Base-by-base conservation (phyloP, 2,113 vertebrate genomes). In the Grammomys surdaster region DNA sequence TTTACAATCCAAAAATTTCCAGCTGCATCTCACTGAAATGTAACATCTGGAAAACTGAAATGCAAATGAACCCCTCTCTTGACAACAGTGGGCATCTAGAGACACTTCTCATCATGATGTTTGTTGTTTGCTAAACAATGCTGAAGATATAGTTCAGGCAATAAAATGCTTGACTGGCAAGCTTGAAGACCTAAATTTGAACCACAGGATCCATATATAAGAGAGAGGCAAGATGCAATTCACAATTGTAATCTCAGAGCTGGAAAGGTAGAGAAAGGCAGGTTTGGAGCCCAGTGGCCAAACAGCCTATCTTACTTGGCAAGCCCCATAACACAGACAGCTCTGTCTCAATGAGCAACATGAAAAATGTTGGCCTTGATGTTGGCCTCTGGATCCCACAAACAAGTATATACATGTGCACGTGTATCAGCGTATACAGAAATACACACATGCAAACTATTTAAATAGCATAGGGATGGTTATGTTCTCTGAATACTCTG, bases 1-100 rank as follows among this genome's bases (percentile, higher is more conserved):
- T 54, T 67, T 3, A 31, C 33, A 81, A 28, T 7, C 6, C 40
- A 96, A 95, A 40, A 51, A 54, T 43, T 51, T 88, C 77, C 19
- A 86, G 77, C 22, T 89, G 33, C 36, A 67, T 12, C 77, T 84
- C 24, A 10, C 40, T 88, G 36, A 96, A 96, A 96, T 46, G 51
- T 9, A 20, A n/a, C 12, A 85, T 56, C 9, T 51, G 51, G 11
- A 51, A 9, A 51, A 51, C 51, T 51, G 51, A 11, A 51, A 51
- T 51, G 51, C 70, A 80, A 20, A 84, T 26, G 56, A 90, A 91
- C 63, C 28, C 40, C 20, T 69, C 16, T 43, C 58, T 13, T 67
- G 28, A 46, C 9, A 88, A 31, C 31, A 91, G 16, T 78, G 2
- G 82, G 33, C n/a, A 48, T 67, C 51, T 20, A 48, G 6, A 77